Base-by-base conservation (phyloP, 2,797 vertebrate genomes). In the Poecilia picta region DNA sequence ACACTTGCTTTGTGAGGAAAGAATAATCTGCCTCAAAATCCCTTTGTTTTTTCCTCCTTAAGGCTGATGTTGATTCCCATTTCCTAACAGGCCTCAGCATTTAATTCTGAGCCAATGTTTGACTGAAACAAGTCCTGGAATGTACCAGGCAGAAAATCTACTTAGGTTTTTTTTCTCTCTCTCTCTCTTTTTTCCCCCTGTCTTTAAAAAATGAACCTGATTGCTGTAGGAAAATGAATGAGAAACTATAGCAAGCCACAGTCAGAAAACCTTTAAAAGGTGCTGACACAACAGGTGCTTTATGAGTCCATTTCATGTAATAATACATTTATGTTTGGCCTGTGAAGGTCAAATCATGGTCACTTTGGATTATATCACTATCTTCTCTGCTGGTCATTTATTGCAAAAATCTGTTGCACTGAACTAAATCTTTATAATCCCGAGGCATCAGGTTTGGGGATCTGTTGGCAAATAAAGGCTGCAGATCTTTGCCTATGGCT, bases 11-110 rank as follows among this genome's bases (percentile, higher is more conserved):
- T 80, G 73, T 72, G 72, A 62, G 23, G 4, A 55, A 75, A 87
- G 84, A 87, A 80, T 31, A 73, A 86, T 86, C 80, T 74, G 33
- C 77, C 31, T 80, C 73, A 81, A 93, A 93, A 90, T 75, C 83
- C 80, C n/a, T 85, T 90, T 89, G 88, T 91, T 91, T 89, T 64
- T 85, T 89, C 82, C 82, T 59, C 83, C 80, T 85, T 85, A 87
- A 90, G 88, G 75, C 82, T 57, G 72, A 31, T 7, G 77, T 82
- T 88, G 72, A 87, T 87, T 89, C 62, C 28, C 39, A 81, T 72
- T 83, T 85, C 49, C 57, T 76, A 84, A 80, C 74, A 84, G 83
- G 72, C 66, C 70, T 76, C 57, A 81, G 76, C 36, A 84, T 84
- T 79, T 76, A 72, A 80, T 57, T 68, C 77, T 75, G n/a, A 88